phyloP scores from a whole-genome alignment of 2,888 invertebrate species.

The Eristalinus aeneus region DNA sequence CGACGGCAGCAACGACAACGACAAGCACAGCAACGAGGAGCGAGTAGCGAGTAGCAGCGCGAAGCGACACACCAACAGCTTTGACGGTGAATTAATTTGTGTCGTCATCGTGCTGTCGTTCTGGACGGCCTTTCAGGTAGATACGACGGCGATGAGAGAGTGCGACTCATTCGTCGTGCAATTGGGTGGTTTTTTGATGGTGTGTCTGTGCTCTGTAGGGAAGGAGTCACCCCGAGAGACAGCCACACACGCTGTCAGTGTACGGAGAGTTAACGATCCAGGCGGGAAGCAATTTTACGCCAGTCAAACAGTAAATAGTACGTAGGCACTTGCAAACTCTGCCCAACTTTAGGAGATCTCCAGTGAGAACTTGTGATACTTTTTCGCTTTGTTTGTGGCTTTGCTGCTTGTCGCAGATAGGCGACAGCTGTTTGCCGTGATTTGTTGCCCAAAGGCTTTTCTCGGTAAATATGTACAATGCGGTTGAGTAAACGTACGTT shows the following conservation, averaged over 20 bases:
- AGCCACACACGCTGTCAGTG: not conserved
- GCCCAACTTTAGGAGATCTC: conserved; percentile 9
- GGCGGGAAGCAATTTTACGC: conserved; percentile 34
- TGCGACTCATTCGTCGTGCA: not conserved
- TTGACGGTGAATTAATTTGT: conserved; percentile 50
- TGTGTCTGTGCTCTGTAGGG: not conserved
- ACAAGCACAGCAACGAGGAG: not conserved
- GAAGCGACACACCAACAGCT: conserved; percentile 5
- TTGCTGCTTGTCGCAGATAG: conserved; percentile 18
- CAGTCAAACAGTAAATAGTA: conserved; percentile 13
- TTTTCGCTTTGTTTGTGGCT: conserved; percentile 4
- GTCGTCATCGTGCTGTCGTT: conserved; percentile 44
- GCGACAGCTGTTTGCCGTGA: conserved; percentile 61
- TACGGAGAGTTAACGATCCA: not conserved
- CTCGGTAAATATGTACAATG: conserved; percentile 2
- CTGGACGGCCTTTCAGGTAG: conserved; percentile 27
- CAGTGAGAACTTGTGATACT: conserved; percentile 26
- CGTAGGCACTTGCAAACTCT: conserved; percentile 24
- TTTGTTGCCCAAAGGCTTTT: conserved; percentile 17
- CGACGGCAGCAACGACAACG: conserved; percentile 17
- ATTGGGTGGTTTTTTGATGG: not conserved
- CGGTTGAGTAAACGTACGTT: not conserved
- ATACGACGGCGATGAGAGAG: not conserved
- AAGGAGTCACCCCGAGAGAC: not conserved
- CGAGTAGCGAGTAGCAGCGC: conserved; percentile 15